Evolutionary conservation across 2,888 invertebrate species (phyloP), one percentile per base, ranked within the genome.

Genomic region (Oxystoma pomonae): DNA sequence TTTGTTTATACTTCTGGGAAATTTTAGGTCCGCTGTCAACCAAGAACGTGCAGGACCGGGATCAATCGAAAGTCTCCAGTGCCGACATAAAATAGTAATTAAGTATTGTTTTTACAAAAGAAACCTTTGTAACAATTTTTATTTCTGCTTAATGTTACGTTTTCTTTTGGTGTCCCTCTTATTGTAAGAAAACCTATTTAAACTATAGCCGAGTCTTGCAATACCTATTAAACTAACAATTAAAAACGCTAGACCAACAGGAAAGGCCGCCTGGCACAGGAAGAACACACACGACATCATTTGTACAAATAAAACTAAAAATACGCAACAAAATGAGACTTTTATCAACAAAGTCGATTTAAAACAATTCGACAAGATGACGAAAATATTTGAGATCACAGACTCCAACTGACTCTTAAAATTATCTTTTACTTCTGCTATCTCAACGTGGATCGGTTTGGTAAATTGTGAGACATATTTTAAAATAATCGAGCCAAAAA

Each of bases 201-300:
- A 5, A 52, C n/a, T 61, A 16, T 63, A 53, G 2, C 65, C 67
- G 20, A 67, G 49, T 9, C 22, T 9, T 1, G 55, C 58, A 56
- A 65, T 65, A 57, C n/a, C 55, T 3, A 52, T 58, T 5, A 51
- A 16, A 49, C 59, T 17, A 0, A 60, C 16, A 9, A 65, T 16
- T 20, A 67, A 56, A 35, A 67, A 67, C 20, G 53, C 3, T 59
- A 67, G 58, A 20, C 67, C 67, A 59, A 65, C 1, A 57, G 67
- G 67, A 59, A 67, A 59, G 18, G 55, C 16, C 19, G 58, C 19
- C 49, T 61, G 61, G 21, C 35, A 53, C 12, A 67, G 20, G 49
- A 57, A 58, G 20, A 57, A 53, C 9, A 51, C 21, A 20, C 67
- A 67, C 17, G 59, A 55, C 16, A 52, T 53, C 22, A 67, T 2